Evolutionary conservation across 2,797 vertebrate species (phyloP).

Genomic region (Falco columbarius): DNA sequence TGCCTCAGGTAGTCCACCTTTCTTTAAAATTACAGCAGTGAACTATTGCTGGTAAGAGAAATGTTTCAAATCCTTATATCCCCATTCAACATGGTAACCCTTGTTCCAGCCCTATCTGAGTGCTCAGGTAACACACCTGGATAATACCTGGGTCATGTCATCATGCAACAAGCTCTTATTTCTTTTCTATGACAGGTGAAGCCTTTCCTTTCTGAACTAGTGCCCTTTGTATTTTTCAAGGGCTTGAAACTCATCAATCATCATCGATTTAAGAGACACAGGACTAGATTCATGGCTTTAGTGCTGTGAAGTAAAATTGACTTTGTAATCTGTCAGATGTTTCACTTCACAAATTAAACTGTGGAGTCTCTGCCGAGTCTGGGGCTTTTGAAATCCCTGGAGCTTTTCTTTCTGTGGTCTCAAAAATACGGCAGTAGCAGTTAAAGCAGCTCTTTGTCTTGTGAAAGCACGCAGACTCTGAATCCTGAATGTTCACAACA

Average conservation of each 20-base stretch:
- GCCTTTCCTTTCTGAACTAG: background rate
- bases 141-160: background rate
- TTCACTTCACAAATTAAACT: constrained; percentile 15
- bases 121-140: background rate
- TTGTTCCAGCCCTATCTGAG: background rate
- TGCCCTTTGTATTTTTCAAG: background rate
- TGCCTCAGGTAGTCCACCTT: background rate
- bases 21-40: background rate
- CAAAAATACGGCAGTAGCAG: background rate
- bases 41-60: background rate
- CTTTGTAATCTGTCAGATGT: constrained; percentile 1
- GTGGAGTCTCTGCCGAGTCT: background rate
- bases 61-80: background rate
- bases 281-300: background rate
- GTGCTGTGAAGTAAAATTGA: constrained; percentile 20
- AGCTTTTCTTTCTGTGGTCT: constrained; percentile 1
- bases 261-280: background rate
- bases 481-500: background rate
- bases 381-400: constrained; percentile 7
- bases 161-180: background rate
- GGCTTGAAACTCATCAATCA: background rate
- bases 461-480: background rate
- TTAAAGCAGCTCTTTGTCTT: background rate
- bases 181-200: background rate
- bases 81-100: background rate